A percentile compares a stretch with the other conserved stretches of the same genome.
Evolutionary conservation across 2,888 invertebrate species (phyloP).

Genomic region (Monoplex corrugatus): DNA sequence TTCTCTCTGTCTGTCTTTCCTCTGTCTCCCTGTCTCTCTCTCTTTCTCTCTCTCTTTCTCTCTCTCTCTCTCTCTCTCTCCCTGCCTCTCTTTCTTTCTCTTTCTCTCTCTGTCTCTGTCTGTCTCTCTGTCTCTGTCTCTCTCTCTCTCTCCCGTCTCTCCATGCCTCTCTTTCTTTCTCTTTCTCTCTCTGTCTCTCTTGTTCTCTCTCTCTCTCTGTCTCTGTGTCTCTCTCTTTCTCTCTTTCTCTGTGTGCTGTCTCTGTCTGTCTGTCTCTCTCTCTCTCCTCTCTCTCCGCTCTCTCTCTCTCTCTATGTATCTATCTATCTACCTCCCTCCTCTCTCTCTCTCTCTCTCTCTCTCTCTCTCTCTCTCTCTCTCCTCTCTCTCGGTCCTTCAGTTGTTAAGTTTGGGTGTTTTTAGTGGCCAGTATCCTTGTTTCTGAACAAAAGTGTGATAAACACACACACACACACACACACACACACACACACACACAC

Average conservation of each 20-base stretch:
- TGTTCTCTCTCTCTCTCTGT: constrained; percentile 20
- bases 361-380: too few relatives aligned
- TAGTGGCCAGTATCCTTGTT: too few relatives aligned
- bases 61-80: constrained; percentile 27
- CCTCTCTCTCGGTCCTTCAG: too few relatives aligned
- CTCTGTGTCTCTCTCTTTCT: background rate
- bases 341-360: too few relatives aligned
- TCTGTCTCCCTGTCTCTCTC: constrained; percentile 10
- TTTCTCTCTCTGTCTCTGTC: background rate
- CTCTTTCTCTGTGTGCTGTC: background rate
- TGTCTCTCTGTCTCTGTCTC: background rate
- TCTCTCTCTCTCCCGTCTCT: background rate
- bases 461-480: too few relatives aligned
- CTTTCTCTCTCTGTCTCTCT: constrained; percentile 18
- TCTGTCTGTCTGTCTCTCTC: too few relatives aligned
- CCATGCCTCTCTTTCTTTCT: background rate
- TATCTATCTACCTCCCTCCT: too few relatives aligned
- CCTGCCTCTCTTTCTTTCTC: background rate
- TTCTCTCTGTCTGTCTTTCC: constrained; percentile 18
- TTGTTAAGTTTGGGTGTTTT: too few relatives aligned
- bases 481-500: too few relatives aligned
- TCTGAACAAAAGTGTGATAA: too few relatives aligned
- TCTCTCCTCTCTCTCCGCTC: too few relatives aligned
- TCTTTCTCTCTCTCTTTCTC: background rate
- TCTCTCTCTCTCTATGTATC: too few relatives aligned